phyloP scores from a whole-genome alignment of 2,797 vertebrate species.

The Todus mexicanus region DNA sequence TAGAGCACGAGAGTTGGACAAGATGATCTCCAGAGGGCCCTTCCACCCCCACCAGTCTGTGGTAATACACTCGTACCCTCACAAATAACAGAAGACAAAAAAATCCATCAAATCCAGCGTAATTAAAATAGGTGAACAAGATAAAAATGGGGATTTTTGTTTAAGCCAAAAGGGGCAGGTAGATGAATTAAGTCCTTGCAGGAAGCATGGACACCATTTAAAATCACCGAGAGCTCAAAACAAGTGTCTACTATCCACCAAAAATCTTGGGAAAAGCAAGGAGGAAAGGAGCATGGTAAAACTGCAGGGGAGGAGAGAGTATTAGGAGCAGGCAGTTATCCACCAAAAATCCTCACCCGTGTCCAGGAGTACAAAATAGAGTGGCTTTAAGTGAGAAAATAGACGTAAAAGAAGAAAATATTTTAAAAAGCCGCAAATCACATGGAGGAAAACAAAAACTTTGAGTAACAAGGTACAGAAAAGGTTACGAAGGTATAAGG shows the following conservation, averaged over 20 bases:
- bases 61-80: background rate
- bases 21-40: too few species aligned
- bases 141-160: background rate
- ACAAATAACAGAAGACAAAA: background rate
- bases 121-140: background rate
- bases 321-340: background rate
- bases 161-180: background rate
- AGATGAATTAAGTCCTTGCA: background rate
- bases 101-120: background rate
- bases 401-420: background rate
- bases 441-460: background rate
- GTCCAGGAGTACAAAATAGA: background rate
- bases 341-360: background rate
- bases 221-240: background rate
- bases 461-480: background rate
- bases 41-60: too few species aligned
- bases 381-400: background rate
- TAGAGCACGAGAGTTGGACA: too few species aligned
- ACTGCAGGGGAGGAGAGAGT: background rate
- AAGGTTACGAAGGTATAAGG: background rate
- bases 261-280: background rate
- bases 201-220: background rate
- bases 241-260: background rate
- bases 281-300: background rate
- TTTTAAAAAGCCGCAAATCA: background rate